These are phyloP conservation scores for Columbina picui DNA, from an alignment of 2,113 vertebrate species.

Conservation along the genomic window DNA sequence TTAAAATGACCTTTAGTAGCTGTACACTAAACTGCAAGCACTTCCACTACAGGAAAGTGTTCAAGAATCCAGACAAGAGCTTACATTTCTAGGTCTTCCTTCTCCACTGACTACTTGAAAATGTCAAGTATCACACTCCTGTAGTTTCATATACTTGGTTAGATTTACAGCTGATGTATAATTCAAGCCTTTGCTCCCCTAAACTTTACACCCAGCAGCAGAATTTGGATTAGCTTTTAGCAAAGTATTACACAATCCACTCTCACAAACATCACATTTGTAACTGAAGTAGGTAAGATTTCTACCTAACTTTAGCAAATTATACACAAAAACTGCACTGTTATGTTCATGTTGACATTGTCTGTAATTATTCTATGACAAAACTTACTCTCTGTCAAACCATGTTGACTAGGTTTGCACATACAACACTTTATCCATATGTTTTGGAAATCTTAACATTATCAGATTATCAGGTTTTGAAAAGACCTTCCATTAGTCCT, in stretches of 20 bases:
- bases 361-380: neutral
- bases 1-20: neutral
- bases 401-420: neutral
- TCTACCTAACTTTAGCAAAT: neutral
- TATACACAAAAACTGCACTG: neutral
- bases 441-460: neutral
- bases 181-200: neutral
- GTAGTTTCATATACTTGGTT: neutral
- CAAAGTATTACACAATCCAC: neutral
- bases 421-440: accelerated
- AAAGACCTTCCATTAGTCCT: neutral
- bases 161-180: neutral
- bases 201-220: neutral
- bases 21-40: neutral
- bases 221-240: neutral
- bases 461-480: neutral
- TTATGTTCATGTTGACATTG: neutral
- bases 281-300: neutral
- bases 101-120: neutral
- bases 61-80: neutral
- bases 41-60: neutral
- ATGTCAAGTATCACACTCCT: neutral
- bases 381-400: neutral
- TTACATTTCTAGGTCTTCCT: neutral
- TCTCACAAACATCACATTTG: neutral